Percentiles rank a stretch among this genome's conserved stretches.
These are phyloP conservation scores for Passer montanus DNA, from an alignment of 2,113 vertebrate genomes.

Conservation along the genomic window DNA sequence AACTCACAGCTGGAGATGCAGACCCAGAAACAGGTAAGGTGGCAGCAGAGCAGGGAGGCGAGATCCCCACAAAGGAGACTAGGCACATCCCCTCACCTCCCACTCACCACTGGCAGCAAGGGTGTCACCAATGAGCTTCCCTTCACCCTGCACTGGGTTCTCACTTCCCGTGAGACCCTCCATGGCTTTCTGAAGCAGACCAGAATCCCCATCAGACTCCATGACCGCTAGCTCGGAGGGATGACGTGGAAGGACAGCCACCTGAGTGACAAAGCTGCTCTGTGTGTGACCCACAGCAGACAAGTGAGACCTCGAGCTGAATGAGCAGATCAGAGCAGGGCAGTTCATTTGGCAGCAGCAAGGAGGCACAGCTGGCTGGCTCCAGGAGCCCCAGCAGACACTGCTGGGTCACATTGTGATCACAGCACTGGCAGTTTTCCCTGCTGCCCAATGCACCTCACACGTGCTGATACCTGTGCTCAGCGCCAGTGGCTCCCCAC, in stretches of 20 bases:
- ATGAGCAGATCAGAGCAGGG: neutral
- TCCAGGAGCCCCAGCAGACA: neutral
- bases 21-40: neutral
- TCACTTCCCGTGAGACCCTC: rapidly evolving
- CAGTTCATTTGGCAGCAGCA: neutral
- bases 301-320: rapidly evolving
- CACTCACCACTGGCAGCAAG: neutral
- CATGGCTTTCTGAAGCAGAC: neutral
- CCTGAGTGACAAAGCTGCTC: neutral
- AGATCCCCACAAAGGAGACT: neutral
- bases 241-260: neutral
- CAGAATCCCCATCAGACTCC: neutral
- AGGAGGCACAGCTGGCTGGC: neutral
- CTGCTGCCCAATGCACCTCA: neutral
- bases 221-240: rapidly evolving
- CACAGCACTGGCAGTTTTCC: constrained; percentile 36
- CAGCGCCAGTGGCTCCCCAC: neutral
- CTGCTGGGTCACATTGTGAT: neutral
- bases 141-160: neutral
- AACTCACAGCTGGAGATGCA: neutral
- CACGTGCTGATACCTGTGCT: neutral
- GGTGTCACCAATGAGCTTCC: neutral
- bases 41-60: neutral
- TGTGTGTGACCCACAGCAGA: neutral
- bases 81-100: neutral